These are phyloP conservation scores for Chloroceryle aenea DNA, from an alignment of 2,113 vertebrate genomes.

Conservation along the genomic window DNA sequence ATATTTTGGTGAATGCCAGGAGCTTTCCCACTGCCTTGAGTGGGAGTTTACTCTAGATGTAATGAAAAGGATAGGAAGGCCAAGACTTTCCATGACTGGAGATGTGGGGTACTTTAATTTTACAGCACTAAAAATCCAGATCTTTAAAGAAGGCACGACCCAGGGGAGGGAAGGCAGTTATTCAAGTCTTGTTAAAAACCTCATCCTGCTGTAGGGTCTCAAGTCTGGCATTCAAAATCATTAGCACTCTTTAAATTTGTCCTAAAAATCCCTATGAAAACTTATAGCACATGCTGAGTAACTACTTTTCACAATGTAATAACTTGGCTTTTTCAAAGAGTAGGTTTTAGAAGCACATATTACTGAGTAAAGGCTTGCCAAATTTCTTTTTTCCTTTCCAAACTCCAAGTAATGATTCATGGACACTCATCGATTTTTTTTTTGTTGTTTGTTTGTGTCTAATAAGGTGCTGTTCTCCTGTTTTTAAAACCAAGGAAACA, in stretches of 20 bases:
- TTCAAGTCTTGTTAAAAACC: slow-evolving; percentile 43
- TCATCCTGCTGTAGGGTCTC: slow-evolving; percentile 53
- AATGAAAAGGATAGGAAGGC: neutral
- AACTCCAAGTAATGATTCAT: slow-evolving; percentile 27
- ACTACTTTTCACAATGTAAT: slow-evolving; percentile 61
- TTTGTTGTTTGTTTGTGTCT: too few relatives aligned
- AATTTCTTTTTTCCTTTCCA: slow-evolving; percentile 53
- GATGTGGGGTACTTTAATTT: neutral
- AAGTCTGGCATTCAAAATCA: slow-evolving; percentile 51
- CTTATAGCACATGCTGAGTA: slow-evolving; percentile 60
- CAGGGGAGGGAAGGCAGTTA: neutral
- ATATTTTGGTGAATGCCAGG: neutral
- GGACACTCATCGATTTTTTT: slow-evolving; percentile 35
- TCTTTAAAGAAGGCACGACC: neutral
- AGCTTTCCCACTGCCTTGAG: neutral
- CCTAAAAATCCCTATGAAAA: slow-evolving; percentile 52
- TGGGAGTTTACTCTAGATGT: neutral
- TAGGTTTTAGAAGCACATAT: slow-evolving; percentile 42
- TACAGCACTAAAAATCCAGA: neutral
- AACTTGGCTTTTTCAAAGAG: slow-evolving; percentile 49
- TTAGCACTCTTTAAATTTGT: slow-evolving; percentile 61
- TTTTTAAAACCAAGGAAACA: neutral
- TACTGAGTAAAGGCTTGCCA: slow-evolving; percentile 41
- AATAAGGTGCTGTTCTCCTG: neutral
- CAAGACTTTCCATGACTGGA: neutral